Conservation (phyloP, 2,113 vertebrate genomes). For the Corapipo altera region DNA sequence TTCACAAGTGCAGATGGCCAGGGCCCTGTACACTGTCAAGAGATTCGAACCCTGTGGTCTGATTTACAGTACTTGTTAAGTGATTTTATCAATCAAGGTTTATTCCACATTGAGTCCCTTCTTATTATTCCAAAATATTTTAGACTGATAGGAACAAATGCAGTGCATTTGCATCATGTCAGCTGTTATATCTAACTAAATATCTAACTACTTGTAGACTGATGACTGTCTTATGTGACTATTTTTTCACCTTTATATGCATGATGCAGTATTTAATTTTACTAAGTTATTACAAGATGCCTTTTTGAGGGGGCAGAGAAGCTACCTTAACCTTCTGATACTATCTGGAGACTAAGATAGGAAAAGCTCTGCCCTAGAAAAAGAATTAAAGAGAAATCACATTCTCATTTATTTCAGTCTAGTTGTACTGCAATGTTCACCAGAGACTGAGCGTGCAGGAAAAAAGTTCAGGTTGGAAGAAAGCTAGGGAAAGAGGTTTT, state of each 20-base stretch:
- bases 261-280: background rate
- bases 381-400: background rate
- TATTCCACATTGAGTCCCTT: background rate
- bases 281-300: background rate
- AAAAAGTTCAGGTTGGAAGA: background rate
- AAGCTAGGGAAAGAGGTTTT: background rate
- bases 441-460: background rate
- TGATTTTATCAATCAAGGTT: background rate
- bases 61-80: background rate
- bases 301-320: background rate
- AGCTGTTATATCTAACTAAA: background rate
- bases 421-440: background rate
- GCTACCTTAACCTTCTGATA: background rate
- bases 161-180: background rate
- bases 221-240: background rate
- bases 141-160: background rate
- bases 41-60: background rate
- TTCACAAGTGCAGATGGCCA: background rate
- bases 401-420: background rate
- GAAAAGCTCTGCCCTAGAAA: background rate
- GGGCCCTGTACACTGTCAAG: background rate
- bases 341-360: background rate
- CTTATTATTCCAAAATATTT: background rate
- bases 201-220: background rate
- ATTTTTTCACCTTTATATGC: background rate